A percentile compares a stretch with the other conserved stretches of the same genome.
These are phyloP conservation scores for Philhelius pedissequus DNA, from an alignment of 2,888 invertebrate genomes.

Conservation along the genomic window DNA sequence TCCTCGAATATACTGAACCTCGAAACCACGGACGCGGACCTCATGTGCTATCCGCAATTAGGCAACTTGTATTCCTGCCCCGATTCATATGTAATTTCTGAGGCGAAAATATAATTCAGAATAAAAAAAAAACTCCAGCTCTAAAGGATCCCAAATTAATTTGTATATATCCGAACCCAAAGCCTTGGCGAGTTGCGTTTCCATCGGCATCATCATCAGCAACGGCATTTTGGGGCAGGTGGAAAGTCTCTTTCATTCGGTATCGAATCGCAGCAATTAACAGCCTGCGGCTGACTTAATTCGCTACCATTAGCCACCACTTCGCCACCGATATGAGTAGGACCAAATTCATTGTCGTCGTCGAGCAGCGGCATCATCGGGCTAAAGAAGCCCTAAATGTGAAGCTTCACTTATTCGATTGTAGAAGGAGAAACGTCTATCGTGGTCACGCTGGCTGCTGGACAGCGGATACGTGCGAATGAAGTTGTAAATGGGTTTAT, in stretches of 20 bases:
- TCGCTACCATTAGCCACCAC: conserved; percentile 65
- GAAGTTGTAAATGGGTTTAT: conserved; percentile 67
- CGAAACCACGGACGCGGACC: background rate
- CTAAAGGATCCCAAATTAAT: conserved; percentile 64
- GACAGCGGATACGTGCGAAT: conserved; percentile 49
- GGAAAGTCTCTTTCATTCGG: conserved; percentile 51
- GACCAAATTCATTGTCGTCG: background rate
- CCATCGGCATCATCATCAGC: background rate
- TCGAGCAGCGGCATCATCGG: background rate
- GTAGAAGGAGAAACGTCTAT: conserved; percentile 53
- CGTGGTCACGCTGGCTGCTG: conserved; percentile 40
- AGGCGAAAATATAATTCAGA: conserved; percentile 28
- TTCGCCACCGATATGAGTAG: conserved; percentile 26
- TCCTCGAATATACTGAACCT: background rate
- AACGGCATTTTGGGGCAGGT: conserved; percentile 48
- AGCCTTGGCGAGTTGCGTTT: background rate
- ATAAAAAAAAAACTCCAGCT: background rate
- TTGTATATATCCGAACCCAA: conserved; percentile 35
- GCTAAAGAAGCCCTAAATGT: background rate
- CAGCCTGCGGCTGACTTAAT: conserved; percentile 68
- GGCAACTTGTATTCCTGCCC: conserved; percentile 53
- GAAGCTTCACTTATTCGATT: conserved; percentile 23
- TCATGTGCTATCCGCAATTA: conserved; percentile 59
- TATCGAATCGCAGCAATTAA: conserved; percentile 66
- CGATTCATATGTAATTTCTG: conserved; percentile 59